Evolutionary conservation across 2,797 vertebrate species (phyloP).

Genomic region (Peromyscus melanophrys): DNA sequence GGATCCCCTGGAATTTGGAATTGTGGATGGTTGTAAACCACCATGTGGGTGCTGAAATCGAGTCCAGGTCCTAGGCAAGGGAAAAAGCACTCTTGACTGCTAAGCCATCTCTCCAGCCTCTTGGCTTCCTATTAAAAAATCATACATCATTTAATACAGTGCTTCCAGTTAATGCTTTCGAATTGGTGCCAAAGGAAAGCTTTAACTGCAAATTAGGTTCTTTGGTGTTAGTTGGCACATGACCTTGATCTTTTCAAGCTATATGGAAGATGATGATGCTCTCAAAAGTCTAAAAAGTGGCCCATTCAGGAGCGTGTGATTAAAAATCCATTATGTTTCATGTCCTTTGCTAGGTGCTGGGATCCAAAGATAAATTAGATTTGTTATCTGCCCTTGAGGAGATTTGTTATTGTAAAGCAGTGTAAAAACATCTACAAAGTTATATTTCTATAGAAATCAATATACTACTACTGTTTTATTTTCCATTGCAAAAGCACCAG

Average conservation of each 20-base stretch:
- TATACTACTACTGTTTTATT: conserved; percentile 51
- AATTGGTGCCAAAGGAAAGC: conserved; percentile 65
- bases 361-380: conserved; percentile 61
- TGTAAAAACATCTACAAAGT: conserved; percentile 54
- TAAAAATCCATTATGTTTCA: conserved; percentile 63
- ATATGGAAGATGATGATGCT: conserved; percentile 23
- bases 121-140: conserved; percentile 46
- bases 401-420: conserved; percentile 48
- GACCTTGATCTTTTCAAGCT: conserved; percentile 68
- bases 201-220: conserved; percentile 67
- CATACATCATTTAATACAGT: conserved; percentile 34
- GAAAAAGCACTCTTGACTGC: background rate
- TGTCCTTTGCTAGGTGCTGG: conserved; percentile 46
- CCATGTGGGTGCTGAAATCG: background rate
- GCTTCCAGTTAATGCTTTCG: conserved; percentile 64
- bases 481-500: conserved; percentile 30
- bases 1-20: background rate
- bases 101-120: background rate
- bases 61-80: background rate
- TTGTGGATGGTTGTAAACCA: background rate
- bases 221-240: conserved; percentile 44
- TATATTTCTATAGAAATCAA: conserved; percentile 24
- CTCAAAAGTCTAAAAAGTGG: conserved; percentile 66
- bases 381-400: conserved; percentile 62
- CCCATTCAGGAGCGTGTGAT: conserved; percentile 68